Evolutionary conservation across 2,797 vertebrate genomes (phyloP).

Genomic region (Rhabdomys pumilio): DNA sequence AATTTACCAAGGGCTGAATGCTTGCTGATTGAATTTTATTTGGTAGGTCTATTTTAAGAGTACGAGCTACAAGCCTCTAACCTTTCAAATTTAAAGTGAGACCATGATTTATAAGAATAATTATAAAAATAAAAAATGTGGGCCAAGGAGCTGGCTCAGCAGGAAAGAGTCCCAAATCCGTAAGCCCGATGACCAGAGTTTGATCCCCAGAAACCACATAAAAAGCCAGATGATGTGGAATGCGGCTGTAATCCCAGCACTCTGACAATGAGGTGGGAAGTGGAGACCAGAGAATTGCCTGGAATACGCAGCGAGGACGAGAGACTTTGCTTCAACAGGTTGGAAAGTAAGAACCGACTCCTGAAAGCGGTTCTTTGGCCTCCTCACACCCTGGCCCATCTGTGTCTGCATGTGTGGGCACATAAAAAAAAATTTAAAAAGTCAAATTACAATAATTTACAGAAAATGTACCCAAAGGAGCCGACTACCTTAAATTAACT

Average conservation of each 20-base stretch:
- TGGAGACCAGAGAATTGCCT: background rate
- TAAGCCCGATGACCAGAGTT: background rate
- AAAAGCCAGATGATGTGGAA: background rate
- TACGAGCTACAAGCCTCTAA: background rate
- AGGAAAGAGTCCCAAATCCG: background rate
- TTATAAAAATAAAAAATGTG: conserved; percentile 36
- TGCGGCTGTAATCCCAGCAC: background rate
- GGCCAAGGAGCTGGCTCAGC: background rate
- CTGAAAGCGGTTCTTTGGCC: background rate
- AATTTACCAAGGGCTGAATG: conserved; percentile 53
- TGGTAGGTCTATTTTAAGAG: conserved; percentile 58
- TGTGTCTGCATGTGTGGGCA: background rate
- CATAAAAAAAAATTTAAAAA: background rate
- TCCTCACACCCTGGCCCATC: background rate
- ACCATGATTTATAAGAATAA: conserved; percentile 12
- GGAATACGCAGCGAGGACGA: too few relatives aligned
- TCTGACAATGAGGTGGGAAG: background rate
- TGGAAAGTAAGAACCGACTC: too few relatives aligned
- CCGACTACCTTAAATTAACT: background rate
- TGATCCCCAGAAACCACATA: background rate
- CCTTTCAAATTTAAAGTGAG: conserved; percentile 47
- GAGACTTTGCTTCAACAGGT: background rate
- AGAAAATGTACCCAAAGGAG: background rate
- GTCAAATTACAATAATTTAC: background rate
- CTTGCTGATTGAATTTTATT: conserved; percentile 50